Percentiles rank a stretch among this genome's conserved stretches.
Evolutionary conservation across 2,888 invertebrate genomes (phyloP).

Genomic region (Lasioglossum lativentre): DNA sequence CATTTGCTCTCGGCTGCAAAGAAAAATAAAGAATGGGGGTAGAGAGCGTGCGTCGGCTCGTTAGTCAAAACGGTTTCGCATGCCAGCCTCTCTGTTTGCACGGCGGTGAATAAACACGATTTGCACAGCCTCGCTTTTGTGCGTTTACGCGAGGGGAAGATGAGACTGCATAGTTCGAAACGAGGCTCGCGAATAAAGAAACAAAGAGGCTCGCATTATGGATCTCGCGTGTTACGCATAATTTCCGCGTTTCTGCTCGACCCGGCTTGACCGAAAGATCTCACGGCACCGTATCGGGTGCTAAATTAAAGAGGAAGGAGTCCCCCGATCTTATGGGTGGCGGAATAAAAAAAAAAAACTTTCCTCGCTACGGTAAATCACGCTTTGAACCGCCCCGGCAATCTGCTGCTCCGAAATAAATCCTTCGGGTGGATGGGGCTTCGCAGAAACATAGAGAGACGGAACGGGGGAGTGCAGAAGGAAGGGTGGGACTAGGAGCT

Average conservation of each 20-base stretch:
- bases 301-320: neutral
- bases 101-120: conserved; percentile 48
- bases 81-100: conserved; percentile 26
- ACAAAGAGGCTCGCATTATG: conserved; percentile 37
- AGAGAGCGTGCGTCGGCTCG: conserved; percentile 42
- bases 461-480: neutral
- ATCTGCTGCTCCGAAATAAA: conserved; percentile 67
- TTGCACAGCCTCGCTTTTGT: conserved; percentile 39
- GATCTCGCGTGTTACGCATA: conserved; percentile 31
- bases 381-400: conserved; percentile 60
- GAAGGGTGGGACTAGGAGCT: conserved; percentile 36
- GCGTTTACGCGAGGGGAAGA: conserved; percentile 34
- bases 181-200: neutral
- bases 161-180: conserved; percentile 14
- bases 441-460: conserved; percentile 15
- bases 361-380: conserved; percentile 61
- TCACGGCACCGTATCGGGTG: neutral
- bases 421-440: conserved; percentile 48
- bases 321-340: neutral
- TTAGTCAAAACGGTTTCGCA: conserved; percentile 56
- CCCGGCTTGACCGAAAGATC: neutral
- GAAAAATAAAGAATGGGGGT: conserved; percentile 43
- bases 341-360: conserved; percentile 7
- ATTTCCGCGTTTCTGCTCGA: conserved; percentile 3
- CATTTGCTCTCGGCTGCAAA: conserved; percentile 90